Base-by-base conservation (phyloP, 2,888 invertebrate species). In the Octonoba sinensis region DNA sequence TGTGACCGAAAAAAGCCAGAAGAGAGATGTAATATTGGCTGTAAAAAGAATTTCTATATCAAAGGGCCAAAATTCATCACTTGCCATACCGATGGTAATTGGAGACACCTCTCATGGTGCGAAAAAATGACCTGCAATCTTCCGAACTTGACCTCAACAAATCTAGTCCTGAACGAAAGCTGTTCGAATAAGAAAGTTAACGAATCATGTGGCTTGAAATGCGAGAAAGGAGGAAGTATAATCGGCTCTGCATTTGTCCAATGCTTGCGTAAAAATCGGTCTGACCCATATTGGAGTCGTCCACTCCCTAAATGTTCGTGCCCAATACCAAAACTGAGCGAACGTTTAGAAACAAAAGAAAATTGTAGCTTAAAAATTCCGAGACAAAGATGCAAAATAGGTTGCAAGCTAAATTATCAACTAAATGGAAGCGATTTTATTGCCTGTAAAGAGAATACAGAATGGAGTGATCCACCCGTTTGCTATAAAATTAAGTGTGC, bases 191-290 rank as follows among this genome's bases (percentile, higher is more conserved):
- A 72, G 44, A n/a, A 12, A 1, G 3, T 20, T 2, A 67, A 54
- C 2, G 60, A 67, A 1, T 20, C 18, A 2, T 72, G 78, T 56
- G 1, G 8, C 4, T 18, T 72, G 27, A 44, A 36, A 51, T 79
- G 78, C 16, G 44, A 27, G 18, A 60, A 72, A 60, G 78, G 79
- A 24, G 79, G 73, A 0, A 60, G n/a, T 46, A 16, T 76, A 4
- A 22, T 60, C 1, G 75, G 67, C 18, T 22, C 20, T 1, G 20
- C 27, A 0, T 36, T 15, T 12, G 73, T 79, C 15, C 44, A 46
- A 36, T 79, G 79, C n/a, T 12, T 67, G 12, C n/a, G n/a, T n/a
- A n/a, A n/a, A n/a, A n/a, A n/a, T n/a, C n/a, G n/a, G n/a, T 22
- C 60, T 18, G 54, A 22, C 3, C 22, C 3, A 0, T 24, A 57